phyloP scores from a whole-genome alignment of 2,888 invertebrate genomes.

The Baccha elongata region DNA sequence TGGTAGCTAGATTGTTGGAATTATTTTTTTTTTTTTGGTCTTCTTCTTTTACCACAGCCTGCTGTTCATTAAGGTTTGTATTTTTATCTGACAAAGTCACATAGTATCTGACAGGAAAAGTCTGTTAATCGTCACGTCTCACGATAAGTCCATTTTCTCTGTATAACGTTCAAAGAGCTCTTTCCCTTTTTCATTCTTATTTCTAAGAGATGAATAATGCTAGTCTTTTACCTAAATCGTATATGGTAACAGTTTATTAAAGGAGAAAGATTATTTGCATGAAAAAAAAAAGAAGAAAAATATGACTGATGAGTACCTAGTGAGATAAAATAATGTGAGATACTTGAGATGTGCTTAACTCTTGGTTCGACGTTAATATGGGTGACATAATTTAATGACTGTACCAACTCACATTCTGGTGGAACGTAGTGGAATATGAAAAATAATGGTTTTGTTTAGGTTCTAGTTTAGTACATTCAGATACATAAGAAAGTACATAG shows the following conservation, averaged over 20 bases:
- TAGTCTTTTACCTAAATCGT: conserved; percentile 46
- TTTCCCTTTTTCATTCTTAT: background rate
- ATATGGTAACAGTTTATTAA: conserved; percentile 26
- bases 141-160: conserved; percentile 49
- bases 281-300: conserved; percentile 5
- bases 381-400: conserved; percentile 55
- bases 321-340: conserved; percentile 56
- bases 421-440: too few species aligned
- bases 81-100: conserved; percentile 36
- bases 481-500: too few species aligned
- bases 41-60: conserved; percentile 37
- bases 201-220: conserved; percentile 58
- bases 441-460: too few species aligned
- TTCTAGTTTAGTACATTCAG: too few species aligned
- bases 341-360: conserved; percentile 41
- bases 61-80: conserved; percentile 26
- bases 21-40: conserved; percentile 4
- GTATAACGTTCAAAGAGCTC: background rate
- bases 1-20: background rate
- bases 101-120: conserved; percentile 31
- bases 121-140: conserved; percentile 64
- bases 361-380: conserved; percentile 50
- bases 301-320: too few species aligned
- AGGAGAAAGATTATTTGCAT: conserved; percentile 30
- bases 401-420: too few species aligned